These are phyloP conservation scores for Idaea aversata DNA, from an alignment of 2,888 invertebrate species.

Conservation along the genomic window DNA sequence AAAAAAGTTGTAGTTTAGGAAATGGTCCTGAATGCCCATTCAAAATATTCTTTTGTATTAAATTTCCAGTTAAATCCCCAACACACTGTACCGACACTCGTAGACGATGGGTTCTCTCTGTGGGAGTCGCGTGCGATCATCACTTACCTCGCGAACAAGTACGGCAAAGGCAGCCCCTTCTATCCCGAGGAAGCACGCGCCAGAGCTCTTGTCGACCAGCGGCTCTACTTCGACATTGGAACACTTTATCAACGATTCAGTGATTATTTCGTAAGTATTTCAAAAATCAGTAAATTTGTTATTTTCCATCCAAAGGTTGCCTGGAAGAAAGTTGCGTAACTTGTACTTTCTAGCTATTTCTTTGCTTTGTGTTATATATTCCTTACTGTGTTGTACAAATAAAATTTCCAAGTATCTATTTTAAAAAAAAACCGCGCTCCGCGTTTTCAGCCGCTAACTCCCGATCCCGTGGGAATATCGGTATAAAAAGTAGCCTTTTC, in stretches of 20 bases:
- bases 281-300: too few species aligned
- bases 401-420: too few species aligned
- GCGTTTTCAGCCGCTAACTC: too few species aligned
- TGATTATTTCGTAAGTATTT: conserved; percentile 84
- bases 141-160: conserved; percentile 88
- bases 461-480: too few species aligned
- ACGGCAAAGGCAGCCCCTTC: conserved; percentile 87
- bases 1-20: too few species aligned
- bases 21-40: background rate
- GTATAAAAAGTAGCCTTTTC: too few species aligned
- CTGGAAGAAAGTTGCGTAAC: too few species aligned
- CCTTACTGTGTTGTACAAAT: too few species aligned
- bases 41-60: background rate
- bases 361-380: too few species aligned
- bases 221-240: conserved; percentile 89
- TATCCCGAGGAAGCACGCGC: conserved; percentile 89
- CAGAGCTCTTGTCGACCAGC: conserved; percentile 88
- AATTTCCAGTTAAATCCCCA: conserved; percentile 87
- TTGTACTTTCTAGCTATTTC: too few species aligned
- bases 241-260: conserved; percentile 85
- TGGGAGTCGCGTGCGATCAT: conserved; percentile 94
- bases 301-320: too few species aligned
- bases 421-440: too few species aligned
- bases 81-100: conserved; percentile 90
- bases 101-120: conserved; percentile 89